Evolutionary conservation across 2,888 invertebrate genomes (phyloP).

Genomic region (Lingula anatina): DNA sequence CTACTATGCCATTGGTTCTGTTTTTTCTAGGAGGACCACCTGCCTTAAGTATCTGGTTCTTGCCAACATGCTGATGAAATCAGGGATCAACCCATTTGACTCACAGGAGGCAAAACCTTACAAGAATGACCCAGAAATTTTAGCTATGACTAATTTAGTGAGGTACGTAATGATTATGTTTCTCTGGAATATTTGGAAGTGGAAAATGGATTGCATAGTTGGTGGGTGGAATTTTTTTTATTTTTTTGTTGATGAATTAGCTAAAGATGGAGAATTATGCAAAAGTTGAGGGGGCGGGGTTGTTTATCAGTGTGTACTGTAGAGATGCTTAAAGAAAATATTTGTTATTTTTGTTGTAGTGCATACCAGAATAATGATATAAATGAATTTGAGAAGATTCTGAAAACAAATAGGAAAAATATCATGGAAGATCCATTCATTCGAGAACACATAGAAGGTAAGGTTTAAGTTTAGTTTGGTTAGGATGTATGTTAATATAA

Average conservation of each 20-base stretch:
- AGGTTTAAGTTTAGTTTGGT: constrained; percentile 7
- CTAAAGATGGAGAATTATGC: no score
- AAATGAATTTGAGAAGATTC: constrained; percentile 93
- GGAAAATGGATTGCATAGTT: neutral
- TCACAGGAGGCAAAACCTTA: constrained; percentile 99
- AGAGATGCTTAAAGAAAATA: no score
- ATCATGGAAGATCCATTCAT: constrained; percentile 99
- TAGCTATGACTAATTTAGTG: constrained; percentile 98
- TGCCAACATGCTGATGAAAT: constrained; percentile 99
- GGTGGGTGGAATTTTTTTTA: neutral
- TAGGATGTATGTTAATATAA: no score
- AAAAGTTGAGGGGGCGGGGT: no score
- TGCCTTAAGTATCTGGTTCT: constrained; percentile 96
- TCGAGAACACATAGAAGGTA: constrained; percentile 92
- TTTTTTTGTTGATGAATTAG: no score
- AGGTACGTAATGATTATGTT: constrained; percentile 32
- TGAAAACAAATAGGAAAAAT: constrained; percentile 87
- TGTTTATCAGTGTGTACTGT: no score
- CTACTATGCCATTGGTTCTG: no score
- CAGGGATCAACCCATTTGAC: constrained; percentile 98
- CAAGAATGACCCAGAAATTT: constrained; percentile 97
- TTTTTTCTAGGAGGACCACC: constrained; percentile 67
- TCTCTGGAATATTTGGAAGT: no score
- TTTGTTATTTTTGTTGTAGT: constrained; percentile 53
- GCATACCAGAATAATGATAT: constrained; percentile 98